Evolutionary conservation across 2,888 invertebrate species (phyloP), one percentile per base, ranked within the genome.

Genomic region (Chirona hameri): DNA sequence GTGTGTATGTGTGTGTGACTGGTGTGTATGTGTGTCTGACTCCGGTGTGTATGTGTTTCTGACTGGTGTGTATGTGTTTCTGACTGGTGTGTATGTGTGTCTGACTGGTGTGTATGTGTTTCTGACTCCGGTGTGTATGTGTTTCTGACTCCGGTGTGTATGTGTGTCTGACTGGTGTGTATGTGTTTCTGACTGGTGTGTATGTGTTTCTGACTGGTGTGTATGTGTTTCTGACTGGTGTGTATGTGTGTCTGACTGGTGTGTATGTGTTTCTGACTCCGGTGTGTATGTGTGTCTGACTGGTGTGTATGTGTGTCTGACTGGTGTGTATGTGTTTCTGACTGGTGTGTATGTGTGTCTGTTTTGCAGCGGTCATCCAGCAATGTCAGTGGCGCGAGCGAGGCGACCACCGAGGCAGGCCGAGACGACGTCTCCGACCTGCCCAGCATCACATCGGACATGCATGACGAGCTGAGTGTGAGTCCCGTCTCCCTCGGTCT

Each of bases 301-400:
- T 39, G 7, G 2, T 5, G 39, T 39, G 39, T 52, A 18, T 29
- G 72, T 4, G 12, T 72, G 29, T 65, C 31, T 48, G 65, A n/a
- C n/a, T 39, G 7, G 2, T 5, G 39, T 39, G 39, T 52, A 18
- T 29, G 39, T 39, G 39, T 39, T 2, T 39, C 39, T 39, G 39
- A 39, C 39, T 39, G 7, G 2, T 5, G 39, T 39, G 39, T 52
- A 18, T 29, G 72, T 4, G 12, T 72, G 29, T 65, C 31, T 48
- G 65, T 48, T 10, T 60, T n/a, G 46, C 86, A 87, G n/a, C 88
- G 93, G 18, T 92, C 92, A 0, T 88, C 93, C 0, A 93, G 93
- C 0, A 92, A 93, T 85, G 91, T 92, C 72, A 93, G 93, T 86
- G 91, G 92, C 12, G 90, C 90, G 81, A 89, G 89, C 52, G 87